phyloP scores from a whole-genome alignment of 2,797 vertebrate genomes.

The Holocentrus rufus region DNA sequence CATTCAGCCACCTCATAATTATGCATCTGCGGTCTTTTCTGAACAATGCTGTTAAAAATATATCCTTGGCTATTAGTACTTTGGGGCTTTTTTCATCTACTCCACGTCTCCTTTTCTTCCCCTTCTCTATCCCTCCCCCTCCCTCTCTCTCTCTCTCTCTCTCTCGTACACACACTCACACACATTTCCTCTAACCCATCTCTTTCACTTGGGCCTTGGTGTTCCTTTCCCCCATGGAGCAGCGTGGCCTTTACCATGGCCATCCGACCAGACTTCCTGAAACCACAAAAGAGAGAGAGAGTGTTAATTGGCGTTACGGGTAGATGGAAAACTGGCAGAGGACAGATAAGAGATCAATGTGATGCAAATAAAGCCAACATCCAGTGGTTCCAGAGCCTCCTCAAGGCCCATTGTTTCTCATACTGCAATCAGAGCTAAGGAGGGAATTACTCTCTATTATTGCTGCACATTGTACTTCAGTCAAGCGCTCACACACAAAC shows the following conservation, averaged over 20 bases:
- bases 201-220: constrained; percentile 23
- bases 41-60: constrained; percentile 23
- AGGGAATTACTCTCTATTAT: constrained; percentile 50
- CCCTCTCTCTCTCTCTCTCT: not conserved
- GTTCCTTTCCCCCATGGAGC: constrained; percentile 24
- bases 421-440: constrained; percentile 56
- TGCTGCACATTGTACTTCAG: constrained; percentile 60
- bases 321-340: constrained; percentile 56
- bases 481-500: constrained; percentile 40
- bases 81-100: no score
- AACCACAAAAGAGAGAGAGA: constrained; percentile 56
- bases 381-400: constrained; percentile 60
- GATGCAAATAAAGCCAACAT: constrained; percentile 64
- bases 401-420: constrained; percentile 61
- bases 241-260: constrained; percentile 51
- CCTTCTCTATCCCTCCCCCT: not conserved
- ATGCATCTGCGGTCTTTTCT: constrained; percentile 28
- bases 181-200: constrained; percentile 31
- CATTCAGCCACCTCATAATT: constrained; percentile 32
- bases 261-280: constrained; percentile 64
- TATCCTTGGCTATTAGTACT: not conserved
- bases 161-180: not conserved
- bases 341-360: constrained; percentile 67
- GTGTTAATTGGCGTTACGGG: constrained; percentile 69
- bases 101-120: not conserved